These are phyloP conservation scores for Eristalis pertinax DNA, from an alignment of 2,888 invertebrate species.

Conservation along the genomic window DNA sequence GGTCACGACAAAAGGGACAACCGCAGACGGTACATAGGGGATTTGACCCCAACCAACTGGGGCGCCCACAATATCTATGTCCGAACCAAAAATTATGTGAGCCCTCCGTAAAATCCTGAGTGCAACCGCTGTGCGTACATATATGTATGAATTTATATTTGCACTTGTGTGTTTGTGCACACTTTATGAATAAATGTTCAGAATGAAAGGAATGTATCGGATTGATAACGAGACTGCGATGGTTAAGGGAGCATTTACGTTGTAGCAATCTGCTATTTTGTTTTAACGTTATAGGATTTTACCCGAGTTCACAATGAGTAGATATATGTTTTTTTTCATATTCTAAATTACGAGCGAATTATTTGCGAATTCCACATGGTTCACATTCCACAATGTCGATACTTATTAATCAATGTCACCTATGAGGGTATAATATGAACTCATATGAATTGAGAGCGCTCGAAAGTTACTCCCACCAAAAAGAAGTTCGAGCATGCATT, in stretches of 20 bases:
- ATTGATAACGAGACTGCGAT: not conserved
- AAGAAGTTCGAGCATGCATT: no score
- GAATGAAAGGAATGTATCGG: not conserved
- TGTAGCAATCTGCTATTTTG: not conserved
- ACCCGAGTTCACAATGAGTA: not conserved
- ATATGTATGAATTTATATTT: not conserved
- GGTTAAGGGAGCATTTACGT: not conserved
- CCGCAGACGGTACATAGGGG: conserved; percentile 7
- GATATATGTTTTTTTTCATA: not conserved
- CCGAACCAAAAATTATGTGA: conserved; percentile 9
- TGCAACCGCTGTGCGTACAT: not conserved
- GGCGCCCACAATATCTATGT: conserved; percentile 6
- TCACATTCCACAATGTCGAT: not conserved
- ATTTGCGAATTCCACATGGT: not conserved
- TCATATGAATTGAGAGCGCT: no score
- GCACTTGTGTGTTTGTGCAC: not conserved
- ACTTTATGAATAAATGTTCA: not conserved
- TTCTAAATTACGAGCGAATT: not conserved
- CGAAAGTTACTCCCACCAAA: no score
- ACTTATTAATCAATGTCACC: no score
- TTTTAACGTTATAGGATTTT: not conserved
- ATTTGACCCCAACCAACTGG: conserved; percentile 4
- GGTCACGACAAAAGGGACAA: not conserved
- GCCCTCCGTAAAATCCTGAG: not conserved
- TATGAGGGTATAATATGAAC: no score